These are phyloP conservation scores for Pseudochirops cupreus DNA, from an alignment of 2,797 vertebrate species.

Conservation along the genomic window DNA sequence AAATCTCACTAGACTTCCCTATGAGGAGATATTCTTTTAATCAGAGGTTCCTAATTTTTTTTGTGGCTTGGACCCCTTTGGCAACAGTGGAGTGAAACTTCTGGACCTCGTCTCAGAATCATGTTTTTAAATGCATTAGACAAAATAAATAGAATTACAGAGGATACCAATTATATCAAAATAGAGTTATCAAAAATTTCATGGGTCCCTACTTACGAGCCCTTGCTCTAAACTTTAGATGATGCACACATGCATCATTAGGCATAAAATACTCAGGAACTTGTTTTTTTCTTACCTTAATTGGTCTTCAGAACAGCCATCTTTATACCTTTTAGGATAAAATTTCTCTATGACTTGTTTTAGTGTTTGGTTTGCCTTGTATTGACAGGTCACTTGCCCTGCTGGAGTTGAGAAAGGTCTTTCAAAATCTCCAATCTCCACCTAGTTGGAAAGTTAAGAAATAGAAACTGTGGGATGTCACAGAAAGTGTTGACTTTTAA, in stretches of 20 bases:
- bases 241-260: not conserved
- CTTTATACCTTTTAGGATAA: constrained; percentile 95
- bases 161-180: not conserved
- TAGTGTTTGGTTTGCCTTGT: constrained; percentile 93
- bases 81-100: not conserved
- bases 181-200: not conserved
- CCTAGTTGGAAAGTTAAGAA: constrained; percentile 83
- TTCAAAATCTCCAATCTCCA: constrained; percentile 97
- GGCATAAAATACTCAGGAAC: not conserved
- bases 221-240: not conserved
- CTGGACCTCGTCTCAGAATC: not conserved
- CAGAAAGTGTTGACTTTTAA: constrained; percentile 20
- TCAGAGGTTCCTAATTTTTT: not conserved
- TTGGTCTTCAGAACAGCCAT: constrained; percentile 91
- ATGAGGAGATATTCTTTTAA: not conserved
- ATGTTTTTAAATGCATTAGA: not conserved
- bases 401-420: constrained; percentile 92
- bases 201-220: not conserved
- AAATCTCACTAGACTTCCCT: not conserved
- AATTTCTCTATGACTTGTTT: constrained; percentile 96
- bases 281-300: constrained; percentile 88
- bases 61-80: not conserved
- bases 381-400: constrained; percentile 87
- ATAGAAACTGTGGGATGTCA: constrained; percentile 39
- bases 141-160: not conserved